phyloP scores from a whole-genome alignment of 2,888 invertebrate genomes.

The Augiades crinisus region DNA sequence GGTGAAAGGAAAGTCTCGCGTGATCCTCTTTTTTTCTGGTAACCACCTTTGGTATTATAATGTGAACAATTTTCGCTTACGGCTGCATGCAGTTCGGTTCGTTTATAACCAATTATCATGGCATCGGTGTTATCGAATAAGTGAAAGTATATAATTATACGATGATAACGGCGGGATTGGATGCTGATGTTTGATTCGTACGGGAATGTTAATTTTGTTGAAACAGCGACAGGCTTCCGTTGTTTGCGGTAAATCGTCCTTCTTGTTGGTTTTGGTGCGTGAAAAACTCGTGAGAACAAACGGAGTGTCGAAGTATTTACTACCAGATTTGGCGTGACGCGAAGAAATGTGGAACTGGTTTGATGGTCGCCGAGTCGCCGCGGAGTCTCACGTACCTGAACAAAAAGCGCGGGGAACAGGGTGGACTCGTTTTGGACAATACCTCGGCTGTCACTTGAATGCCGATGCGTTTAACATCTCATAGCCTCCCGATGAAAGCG shows the following conservation, averaged over 20 bases:
- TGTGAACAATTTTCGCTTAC: slow-evolving; percentile 58
- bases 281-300: slow-evolving; percentile 53
- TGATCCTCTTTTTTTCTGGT: slow-evolving; percentile 53
- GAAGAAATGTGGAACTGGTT: slow-evolving; percentile 71
- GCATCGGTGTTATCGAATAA: slow-evolving; percentile 50
- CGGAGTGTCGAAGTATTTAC: slow-evolving; percentile 59
- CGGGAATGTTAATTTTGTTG: slow-evolving; percentile 27
- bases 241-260: not conserved
- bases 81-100: slow-evolving; percentile 46
- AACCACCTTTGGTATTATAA: slow-evolving; percentile 57
- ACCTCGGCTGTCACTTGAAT: slow-evolving; percentile 68
- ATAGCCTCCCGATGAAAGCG: slow-evolving; percentile 30
- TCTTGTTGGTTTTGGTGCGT: slow-evolving; percentile 33
- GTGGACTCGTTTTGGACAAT: slow-evolving; percentile 71
- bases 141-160: slow-evolving; percentile 67
- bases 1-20: slow-evolving; percentile 60
- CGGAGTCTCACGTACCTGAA: slow-evolving; percentile 69
- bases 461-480: slow-evolving; percentile 57
- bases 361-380: slow-evolving; percentile 68
- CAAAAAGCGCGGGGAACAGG: slow-evolving; percentile 64
- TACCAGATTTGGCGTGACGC: slow-evolving; percentile 68
- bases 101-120: slow-evolving; percentile 60
- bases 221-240: slow-evolving; percentile 6
- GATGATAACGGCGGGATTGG: slow-evolving; percentile 32
- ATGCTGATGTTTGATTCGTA: slow-evolving; percentile 11